phyloP scores from a whole-genome alignment of 2,797 vertebrate species.

The Phataginus tricuspis region DNA sequence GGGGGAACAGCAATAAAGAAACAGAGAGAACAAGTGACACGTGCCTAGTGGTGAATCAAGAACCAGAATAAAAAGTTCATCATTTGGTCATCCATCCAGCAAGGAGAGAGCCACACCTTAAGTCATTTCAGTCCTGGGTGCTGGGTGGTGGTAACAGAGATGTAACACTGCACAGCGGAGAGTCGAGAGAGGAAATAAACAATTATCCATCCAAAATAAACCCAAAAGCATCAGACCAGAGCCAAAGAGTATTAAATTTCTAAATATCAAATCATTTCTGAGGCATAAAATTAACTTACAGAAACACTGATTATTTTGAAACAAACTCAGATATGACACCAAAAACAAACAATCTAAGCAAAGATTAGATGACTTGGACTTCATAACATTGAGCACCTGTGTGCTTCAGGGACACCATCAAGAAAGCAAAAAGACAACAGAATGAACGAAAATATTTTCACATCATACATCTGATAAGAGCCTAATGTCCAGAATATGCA shows the following conservation, averaged over 20 bases:
- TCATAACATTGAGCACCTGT: not conserved
- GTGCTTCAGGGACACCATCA: not conserved
- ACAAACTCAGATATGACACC: not conserved
- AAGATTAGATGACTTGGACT: not conserved
- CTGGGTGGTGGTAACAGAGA: not conserved
- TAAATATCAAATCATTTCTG: not conserved
- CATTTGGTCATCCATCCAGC: rapidly evolving
- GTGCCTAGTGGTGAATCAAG: rapidly evolving
- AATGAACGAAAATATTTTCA: not conserved
- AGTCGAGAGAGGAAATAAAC: not conserved
- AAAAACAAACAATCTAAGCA: not conserved
- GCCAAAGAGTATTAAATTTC: not conserved
- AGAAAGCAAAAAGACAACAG: not conserved
- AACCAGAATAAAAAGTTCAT: rapidly evolving
- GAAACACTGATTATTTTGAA: not conserved
- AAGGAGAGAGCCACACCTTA: rapidly evolving
- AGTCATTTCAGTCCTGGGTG: rapidly evolving
- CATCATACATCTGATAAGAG: not conserved
- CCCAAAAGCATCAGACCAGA: not conserved
- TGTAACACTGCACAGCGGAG: rapidly evolving
- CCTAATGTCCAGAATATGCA: not conserved
- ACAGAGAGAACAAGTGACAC: rapidly evolving
- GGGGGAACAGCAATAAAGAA: not conserved
- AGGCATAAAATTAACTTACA: not conserved
- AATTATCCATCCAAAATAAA: not conserved